Base-by-base conservation (phyloP, 2,797 vertebrate species). In the Sebastiscus albofasciatus region DNA sequence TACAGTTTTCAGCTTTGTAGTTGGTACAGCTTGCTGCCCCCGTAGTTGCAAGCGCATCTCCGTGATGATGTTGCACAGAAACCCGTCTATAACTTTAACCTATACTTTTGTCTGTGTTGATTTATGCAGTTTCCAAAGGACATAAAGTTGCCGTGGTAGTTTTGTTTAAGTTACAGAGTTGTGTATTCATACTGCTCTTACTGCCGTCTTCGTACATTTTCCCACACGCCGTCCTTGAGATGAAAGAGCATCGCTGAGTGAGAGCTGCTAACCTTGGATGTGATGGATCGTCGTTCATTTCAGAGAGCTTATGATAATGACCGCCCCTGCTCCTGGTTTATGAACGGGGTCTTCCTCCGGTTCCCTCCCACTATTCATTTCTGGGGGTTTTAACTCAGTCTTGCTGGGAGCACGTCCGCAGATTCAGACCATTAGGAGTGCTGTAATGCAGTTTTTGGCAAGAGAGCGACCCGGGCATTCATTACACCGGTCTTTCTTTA, bases 361-460 rank as follows among this genome's bases (percentile, higher is more conserved):
- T 49, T 70, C 29, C 70, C 81, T 72, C 67, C 64, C 68, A 74
- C 79, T 20, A 58, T 85, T 81, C 66, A 72, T 84, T 79, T 66
- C 42, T 12, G 34, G 66, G 70, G 70, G 72, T 90, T 89, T 46
- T 89, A 87, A 86, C 87, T 87, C 58, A 31, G 64, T 85, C 65
- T 77, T 62, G 36, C 84, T 70, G 14, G 65, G 77, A 82, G 62
- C 72, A 65, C 12, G 33, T 76, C 65, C 5, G 4, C 84, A 84
- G 80, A 85, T 79, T 83, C 80, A 81, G 86, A 84, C 81, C 80
- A 89, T 92, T 92, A 91, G 74, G 72, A 80, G 72, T 55, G 10
- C 71, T 72, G 82, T 92, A 93, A 95, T 94, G 90, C 83, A 90
- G 84, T 80, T 92, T 92, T 93, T 93, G 88, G 91, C 92, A 90